Evolutionary conservation across 2,797 vertebrate genomes (phyloP).

Genomic region (Rhinichthys osculus): DNA sequence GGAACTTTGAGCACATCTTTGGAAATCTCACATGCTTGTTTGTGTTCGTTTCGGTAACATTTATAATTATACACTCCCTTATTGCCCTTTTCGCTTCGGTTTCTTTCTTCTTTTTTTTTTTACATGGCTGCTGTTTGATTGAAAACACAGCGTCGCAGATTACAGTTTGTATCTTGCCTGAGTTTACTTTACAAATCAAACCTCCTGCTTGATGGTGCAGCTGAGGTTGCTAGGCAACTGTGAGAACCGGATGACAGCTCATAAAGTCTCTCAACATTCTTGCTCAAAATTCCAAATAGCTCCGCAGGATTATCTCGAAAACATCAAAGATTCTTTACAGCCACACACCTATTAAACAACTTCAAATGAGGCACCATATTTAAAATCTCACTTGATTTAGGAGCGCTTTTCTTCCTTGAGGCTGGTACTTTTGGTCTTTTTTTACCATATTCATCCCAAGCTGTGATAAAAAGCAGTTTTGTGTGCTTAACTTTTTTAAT

Average conservation of each 20-base stretch:
- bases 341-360: conserved; percentile 24
- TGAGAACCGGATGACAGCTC: conserved; percentile 73
- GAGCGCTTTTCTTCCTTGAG: conserved; percentile 2
- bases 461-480: background rate
- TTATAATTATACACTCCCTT: conserved; percentile 47
- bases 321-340: conserved; percentile 35
- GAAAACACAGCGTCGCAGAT: conserved; percentile 57
- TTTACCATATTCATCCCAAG: background rate
- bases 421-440: background rate
- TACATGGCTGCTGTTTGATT: conserved; percentile 49
- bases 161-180: conserved; percentile 68
- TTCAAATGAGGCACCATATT: conserved; percentile 24
- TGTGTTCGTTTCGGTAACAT: conserved; percentile 31
- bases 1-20: background rate
- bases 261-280: conserved; percentile 68
- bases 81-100: conserved; percentile 16
- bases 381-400: conserved; percentile 14
- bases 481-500: background rate
- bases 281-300: conserved; percentile 56
- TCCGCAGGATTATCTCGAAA: conserved; percentile 22
- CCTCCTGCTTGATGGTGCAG: conserved; percentile 68
- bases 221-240: conserved; percentile 83
- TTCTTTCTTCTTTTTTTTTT: background rate
- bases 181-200: conserved; percentile 74
- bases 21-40: conserved; percentile 20